These are phyloP conservation scores for Falco punctatus DNA, from an alignment of 2,113 vertebrate genomes.

Conservation along the genomic window DNA sequence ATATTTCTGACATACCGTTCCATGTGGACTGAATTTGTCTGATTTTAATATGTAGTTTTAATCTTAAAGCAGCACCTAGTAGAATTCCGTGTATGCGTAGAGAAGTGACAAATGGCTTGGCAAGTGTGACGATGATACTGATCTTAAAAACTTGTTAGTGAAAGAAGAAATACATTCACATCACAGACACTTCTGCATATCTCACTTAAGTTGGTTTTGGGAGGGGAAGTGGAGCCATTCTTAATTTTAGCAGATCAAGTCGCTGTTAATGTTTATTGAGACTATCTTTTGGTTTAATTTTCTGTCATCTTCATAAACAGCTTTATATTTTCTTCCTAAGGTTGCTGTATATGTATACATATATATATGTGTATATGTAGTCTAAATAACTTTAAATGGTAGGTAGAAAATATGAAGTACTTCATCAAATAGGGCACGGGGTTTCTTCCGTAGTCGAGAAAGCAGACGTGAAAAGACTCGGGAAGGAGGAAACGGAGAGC, in stretches of 20 bases:
- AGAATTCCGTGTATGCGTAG: not conserved
- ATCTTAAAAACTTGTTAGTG: not conserved
- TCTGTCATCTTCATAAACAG: not conserved
- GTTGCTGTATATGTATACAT: not conserved
- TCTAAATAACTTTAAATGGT: not conserved
- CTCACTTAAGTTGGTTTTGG: not conserved
- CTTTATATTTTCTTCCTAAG: not conserved
- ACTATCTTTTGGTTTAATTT: not conserved
- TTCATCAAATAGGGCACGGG: not conserved
- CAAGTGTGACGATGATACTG: not conserved
- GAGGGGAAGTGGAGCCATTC: not conserved
- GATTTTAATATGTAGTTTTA: not conserved
- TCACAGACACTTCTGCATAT: not conserved
- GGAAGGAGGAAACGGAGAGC: not conserved
- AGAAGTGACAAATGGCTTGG: not conserved
- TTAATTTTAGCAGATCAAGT: not conserved
- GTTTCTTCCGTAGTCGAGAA: not conserved
- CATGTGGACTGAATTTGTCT: not conserved
- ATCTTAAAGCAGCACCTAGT: not conserved
- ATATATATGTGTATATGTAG: not conserved
- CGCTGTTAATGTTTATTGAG: not conserved
- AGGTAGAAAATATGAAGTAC: not conserved
- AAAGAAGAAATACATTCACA: not conserved
- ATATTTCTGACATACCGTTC: not conserved
- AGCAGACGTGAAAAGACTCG: not conserved